Percentiles rank a stretch among this genome's conserved stretches.
Evolutionary conservation across 2,113 vertebrate genomes (phyloP).

Genomic region (Zosterops hypoxanthus): DNA sequence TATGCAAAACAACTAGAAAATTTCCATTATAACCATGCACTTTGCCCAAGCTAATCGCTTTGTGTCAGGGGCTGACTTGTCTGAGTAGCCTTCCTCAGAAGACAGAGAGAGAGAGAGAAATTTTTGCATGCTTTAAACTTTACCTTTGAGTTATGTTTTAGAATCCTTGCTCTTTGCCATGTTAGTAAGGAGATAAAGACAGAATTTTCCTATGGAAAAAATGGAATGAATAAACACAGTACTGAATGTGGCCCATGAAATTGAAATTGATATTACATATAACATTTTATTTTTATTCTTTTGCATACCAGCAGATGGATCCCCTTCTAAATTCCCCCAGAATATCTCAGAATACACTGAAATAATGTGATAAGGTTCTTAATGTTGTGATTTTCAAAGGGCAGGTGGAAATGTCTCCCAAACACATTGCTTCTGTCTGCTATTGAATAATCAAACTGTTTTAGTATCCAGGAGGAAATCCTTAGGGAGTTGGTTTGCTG

Average conservation of each 20-base stretch:
- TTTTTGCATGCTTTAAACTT: not conserved
- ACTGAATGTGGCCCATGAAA: not conserved
- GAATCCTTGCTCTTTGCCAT: not conserved
- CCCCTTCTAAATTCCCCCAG: not conserved
- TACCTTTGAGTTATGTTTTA: not conserved
- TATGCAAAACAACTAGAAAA: conserved; percentile 36
- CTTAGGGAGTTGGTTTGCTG: not conserved
- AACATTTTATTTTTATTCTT: not conserved
- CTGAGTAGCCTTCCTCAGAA: not conserved
- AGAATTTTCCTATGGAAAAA: not conserved
- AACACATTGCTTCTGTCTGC: not conserved
- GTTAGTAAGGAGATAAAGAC: not conserved
- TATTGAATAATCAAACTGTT: not conserved
- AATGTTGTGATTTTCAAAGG: not conserved
- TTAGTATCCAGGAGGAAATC: not conserved
- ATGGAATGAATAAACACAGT: not conserved
- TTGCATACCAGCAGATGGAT: not conserved
- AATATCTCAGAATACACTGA: not conserved
- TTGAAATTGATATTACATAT: not conserved
- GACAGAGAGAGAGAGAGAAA: not conserved
- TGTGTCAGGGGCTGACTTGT: not conserved
- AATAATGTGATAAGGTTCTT: not conserved
- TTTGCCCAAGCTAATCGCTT: not conserved
- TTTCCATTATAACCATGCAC: conserved; percentile 12
- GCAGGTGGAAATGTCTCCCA: not conserved